A percentile compares a stretch with the other conserved stretches of the same genome.
Conservation (phyloP, 2,888 invertebrate species). For the Rhynchonema sp. region DNA sequence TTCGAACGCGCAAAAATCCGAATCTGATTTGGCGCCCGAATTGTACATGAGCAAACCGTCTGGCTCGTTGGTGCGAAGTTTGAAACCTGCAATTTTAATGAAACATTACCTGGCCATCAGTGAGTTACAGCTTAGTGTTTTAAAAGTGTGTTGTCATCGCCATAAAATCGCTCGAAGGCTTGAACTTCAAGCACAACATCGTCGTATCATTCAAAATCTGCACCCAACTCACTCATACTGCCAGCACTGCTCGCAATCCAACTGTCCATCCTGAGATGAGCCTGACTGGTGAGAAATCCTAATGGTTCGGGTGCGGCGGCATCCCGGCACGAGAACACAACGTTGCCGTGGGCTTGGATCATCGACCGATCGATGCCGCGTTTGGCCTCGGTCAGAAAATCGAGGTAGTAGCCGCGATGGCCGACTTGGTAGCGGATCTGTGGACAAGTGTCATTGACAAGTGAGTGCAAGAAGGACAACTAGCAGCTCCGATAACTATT, state of each 20-base stretch:
- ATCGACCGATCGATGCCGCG: slow-evolving; percentile 49
- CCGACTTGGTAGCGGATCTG: slow-evolving; percentile 83
- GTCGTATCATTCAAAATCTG: too few relatives aligned
- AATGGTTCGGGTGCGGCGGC: slow-evolving; percentile 67
- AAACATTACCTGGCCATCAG: too few relatives aligned
- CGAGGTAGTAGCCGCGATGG: slow-evolving; percentile 50
- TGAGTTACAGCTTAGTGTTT: too few relatives aligned
- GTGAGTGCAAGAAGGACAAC: too few relatives aligned
- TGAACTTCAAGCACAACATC: too few relatives aligned
- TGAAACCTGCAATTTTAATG: background rate
- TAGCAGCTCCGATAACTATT: too few relatives aligned
- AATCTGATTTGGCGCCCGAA: slow-evolving; percentile 46
- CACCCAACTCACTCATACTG: slow-evolving; percentile 43
- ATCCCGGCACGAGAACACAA: slow-evolving; percentile 67
- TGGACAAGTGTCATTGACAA: background rate
- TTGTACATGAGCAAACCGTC: slow-evolving; percentile 83
- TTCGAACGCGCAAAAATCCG: slow-evolving; percentile 80
- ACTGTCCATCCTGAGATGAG: slow-evolving; percentile 66
- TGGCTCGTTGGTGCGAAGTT: slow-evolving; percentile 81
- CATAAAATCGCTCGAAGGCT: too few relatives aligned
- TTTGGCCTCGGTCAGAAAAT: slow-evolving; percentile 66
- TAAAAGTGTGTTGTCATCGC: too few relatives aligned
- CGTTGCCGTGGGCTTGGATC: slow-evolving; percentile 58
- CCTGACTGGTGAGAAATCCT: slow-evolving; percentile 71
- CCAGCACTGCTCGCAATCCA: slow-evolving; percentile 74